phyloP scores from a whole-genome alignment of 2,888 invertebrate species.

The Lasioglossum pauxillum region DNA sequence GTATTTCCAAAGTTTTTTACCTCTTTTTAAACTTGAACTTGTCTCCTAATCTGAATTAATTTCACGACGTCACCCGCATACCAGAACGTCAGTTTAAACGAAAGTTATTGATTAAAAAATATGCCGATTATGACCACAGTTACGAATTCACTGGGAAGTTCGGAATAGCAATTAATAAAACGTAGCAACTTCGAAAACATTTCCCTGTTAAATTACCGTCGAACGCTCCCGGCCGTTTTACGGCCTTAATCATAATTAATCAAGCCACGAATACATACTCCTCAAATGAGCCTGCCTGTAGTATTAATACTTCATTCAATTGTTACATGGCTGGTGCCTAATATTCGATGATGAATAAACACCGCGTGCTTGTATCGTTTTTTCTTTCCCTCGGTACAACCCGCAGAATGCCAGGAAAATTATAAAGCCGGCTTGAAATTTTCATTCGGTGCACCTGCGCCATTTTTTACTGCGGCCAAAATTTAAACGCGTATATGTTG shows the following conservation, averaged over 20 bases:
- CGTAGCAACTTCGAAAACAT: slow-evolving; percentile 1
- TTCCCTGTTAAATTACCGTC: not conserved
- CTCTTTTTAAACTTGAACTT: not conserved
- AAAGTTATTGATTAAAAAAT: not conserved
- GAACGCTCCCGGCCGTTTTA: not conserved
- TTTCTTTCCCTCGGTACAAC: slow-evolving; percentile 15
- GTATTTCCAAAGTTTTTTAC: not conserved
- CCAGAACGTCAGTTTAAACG: not conserved
- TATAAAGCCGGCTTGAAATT: slow-evolving; percentile 49
- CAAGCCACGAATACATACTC: not conserved
- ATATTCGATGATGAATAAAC: slow-evolving; percentile 41
- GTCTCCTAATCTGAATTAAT: not conserved
- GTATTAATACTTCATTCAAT: slow-evolving; percentile 31
- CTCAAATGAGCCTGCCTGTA: not conserved
- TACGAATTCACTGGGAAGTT: not conserved
- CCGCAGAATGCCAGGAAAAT: slow-evolving; percentile 25
- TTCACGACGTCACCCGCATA: not conserved
- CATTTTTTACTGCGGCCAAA: slow-evolving; percentile 22
- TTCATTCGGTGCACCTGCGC: slow-evolving; percentile 53
- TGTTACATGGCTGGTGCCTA: slow-evolving; percentile 31
- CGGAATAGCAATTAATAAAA: not conserved
- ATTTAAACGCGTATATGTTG: slow-evolving; percentile 42
- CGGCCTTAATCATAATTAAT: slow-evolving; percentile 5
- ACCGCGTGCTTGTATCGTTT: not conserved
- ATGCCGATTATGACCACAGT: not conserved